phyloP scores from a whole-genome alignment of 2,113 vertebrate genomes.

The Tenebrosternarchus preto region DNA sequence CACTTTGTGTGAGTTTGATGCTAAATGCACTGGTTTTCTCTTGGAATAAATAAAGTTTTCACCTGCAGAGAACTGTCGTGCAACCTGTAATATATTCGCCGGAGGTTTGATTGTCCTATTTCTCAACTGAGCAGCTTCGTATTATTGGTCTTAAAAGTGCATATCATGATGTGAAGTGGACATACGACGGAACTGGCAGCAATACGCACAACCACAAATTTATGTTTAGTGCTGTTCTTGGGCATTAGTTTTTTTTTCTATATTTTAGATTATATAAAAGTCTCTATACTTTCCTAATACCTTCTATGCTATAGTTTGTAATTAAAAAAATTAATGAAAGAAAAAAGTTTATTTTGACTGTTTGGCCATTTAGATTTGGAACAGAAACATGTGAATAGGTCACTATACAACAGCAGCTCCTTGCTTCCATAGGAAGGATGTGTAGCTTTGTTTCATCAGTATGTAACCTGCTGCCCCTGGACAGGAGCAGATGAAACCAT shows the following conservation, averaged over 20 bases:
- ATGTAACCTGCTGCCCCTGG: conserved; percentile 34
- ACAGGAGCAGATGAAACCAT: conserved; percentile 48
- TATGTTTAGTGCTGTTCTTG: not conserved
- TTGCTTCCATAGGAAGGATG: conserved; percentile 19
- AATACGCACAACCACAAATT: not conserved
- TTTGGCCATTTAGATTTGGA: too few relatives aligned
- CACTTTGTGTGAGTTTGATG: conserved; percentile 40
- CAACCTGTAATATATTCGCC: conserved; percentile 11
- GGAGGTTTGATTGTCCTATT: conserved; percentile 32
- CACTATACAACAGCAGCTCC: not conserved
- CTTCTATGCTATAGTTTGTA: too few relatives aligned
- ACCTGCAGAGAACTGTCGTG: conserved; percentile 8
- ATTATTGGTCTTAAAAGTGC: not conserved
- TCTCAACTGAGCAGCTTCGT: not conserved
- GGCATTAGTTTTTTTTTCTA: too few relatives aligned
- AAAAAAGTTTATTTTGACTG: too few relatives aligned
- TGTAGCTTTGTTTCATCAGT: conserved; percentile 52
- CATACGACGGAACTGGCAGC: not conserved
- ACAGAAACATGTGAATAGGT: conserved; percentile 15
- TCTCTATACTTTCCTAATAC: too few relatives aligned
- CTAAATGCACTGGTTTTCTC: conserved; percentile 32
- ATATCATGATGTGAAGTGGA: not conserved
- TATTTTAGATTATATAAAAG: too few relatives aligned
- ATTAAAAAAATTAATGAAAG: too few relatives aligned
- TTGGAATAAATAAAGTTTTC: conserved; percentile 19